phyloP scores from a whole-genome alignment of 2,797 vertebrate genomes.

The Delichon dasypus region DNA sequence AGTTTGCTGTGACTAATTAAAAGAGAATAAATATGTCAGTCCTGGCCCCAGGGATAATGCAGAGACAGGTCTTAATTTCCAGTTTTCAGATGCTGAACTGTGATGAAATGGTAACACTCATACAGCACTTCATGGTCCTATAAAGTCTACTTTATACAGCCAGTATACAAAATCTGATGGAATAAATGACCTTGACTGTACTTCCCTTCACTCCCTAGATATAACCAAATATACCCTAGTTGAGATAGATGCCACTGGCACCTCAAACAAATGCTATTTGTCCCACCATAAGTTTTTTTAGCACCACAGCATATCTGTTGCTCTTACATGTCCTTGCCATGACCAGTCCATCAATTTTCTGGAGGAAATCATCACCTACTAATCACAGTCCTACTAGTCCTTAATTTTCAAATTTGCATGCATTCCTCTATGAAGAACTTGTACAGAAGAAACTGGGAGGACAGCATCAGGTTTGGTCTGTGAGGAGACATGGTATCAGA shows the following conservation, averaged over 20 bases:
- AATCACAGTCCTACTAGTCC: not conserved
- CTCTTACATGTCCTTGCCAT: not conserved
- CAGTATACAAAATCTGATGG: not conserved
- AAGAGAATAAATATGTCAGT: not conserved
- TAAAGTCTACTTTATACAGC: not conserved
- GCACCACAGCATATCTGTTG: not conserved
- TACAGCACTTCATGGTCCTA: rapidly evolving
- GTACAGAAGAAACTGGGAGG: not conserved
- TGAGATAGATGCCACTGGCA: not conserved
- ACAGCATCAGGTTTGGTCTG: not conserved
- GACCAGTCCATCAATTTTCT: not conserved
- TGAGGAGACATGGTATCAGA: not conserved
- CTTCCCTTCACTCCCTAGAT: not conserved
- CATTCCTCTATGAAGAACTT: not conserved
- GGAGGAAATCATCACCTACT: not conserved
- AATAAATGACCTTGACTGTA: not conserved
- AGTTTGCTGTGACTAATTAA: not conserved
- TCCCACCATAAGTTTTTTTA: not conserved
- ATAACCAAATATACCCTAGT: not conserved
- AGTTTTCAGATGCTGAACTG: not conserved
- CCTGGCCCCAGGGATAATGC: not conserved
- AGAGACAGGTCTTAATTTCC: not conserved
- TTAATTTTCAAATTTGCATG: not conserved
- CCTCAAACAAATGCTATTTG: not conserved
- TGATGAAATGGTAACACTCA: not conserved